A percentile compares a stretch with the other conserved stretches of the same genome.
Evolutionary conservation across 2,113 vertebrate genomes (phyloP).

Genomic region (Salvelinus fontinalis): DNA sequence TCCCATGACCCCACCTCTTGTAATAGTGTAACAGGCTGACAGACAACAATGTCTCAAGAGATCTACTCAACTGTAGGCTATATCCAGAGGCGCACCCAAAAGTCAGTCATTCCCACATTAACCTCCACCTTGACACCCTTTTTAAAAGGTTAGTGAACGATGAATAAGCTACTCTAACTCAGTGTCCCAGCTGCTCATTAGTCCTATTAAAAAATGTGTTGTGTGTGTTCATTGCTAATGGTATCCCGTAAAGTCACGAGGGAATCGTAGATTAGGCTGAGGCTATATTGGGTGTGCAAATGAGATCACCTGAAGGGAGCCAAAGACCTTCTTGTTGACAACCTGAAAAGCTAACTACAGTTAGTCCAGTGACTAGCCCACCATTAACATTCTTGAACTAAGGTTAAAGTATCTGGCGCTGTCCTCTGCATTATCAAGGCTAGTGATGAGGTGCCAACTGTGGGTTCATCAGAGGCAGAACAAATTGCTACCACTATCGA

Average conservation of each 20-base stretch:
- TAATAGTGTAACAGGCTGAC: too few relatives aligned
- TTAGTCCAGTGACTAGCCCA: too few relatives aligned
- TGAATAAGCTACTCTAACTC: not conserved
- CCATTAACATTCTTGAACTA: too few relatives aligned
- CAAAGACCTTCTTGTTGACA: not conserved
- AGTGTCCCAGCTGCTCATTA: not conserved
- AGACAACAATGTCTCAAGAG: too few relatives aligned
- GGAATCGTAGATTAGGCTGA: not conserved
- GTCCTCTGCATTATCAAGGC: not conserved
- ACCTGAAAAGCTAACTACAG: not conserved
- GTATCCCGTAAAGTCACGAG: not conserved
- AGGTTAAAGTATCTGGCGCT: too few relatives aligned
- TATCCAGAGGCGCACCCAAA: too few relatives aligned
- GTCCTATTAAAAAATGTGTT: not conserved
- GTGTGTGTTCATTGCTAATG: not conserved
- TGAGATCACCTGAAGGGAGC: not conserved
- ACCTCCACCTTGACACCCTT: too few relatives aligned
- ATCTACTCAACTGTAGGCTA: too few relatives aligned
- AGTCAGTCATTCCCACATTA: too few relatives aligned
- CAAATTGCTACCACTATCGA: slow-evolving; percentile 9
- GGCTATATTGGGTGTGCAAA: not conserved
- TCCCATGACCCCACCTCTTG: not conserved
- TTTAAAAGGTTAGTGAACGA: too few relatives aligned
- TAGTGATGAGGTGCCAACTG: not conserved
- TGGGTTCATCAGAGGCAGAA: not conserved